Conservation (phyloP, 2,797 vertebrate species). For the Trematomus bernacchii region DNA sequence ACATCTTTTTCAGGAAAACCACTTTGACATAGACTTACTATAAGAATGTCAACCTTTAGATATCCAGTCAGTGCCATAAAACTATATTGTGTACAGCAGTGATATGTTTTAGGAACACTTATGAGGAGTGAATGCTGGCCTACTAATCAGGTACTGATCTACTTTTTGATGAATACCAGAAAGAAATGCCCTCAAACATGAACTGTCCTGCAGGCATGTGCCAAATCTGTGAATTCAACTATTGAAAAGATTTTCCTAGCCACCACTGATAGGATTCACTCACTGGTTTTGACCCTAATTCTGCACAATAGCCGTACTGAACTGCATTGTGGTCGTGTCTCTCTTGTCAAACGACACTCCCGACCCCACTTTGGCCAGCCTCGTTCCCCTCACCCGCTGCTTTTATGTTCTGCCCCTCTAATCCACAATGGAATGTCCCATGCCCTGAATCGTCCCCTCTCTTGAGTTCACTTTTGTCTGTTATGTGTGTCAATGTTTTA, state of each 20-base stretch:
- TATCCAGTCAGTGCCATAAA: background rate
- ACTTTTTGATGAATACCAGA: background rate
- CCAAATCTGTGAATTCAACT: conserved; percentile 15
- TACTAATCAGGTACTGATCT: background rate
- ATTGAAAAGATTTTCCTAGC: conserved; percentile 40
- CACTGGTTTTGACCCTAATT: conserved; percentile 64
- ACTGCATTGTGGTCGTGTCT: conserved; percentile 60
- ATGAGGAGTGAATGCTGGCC: background rate
- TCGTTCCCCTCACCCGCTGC: conserved; percentile 64
- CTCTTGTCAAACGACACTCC: conserved; percentile 61
- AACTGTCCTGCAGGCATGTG: conserved; percentile 9
- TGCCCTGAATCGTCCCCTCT: conserved; percentile 64
- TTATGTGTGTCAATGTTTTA: conserved; percentile 29
- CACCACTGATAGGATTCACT: conserved; percentile 30
- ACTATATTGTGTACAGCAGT: background rate
- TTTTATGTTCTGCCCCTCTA: conserved; percentile 76
- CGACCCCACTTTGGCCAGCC: conserved; percentile 56
- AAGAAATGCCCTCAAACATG: background rate
- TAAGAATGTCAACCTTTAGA: background rate
- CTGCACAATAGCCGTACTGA: conserved; percentile 66
- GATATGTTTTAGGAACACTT: background rate
- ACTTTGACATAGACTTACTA: background rate
- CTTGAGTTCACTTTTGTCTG: conserved; percentile 50
- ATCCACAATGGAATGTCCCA: conserved; percentile 84
- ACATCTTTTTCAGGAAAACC: background rate